phyloP scores from a whole-genome alignment of 2,113 vertebrate genomes.

The Oreochromis niloticus region DNA sequence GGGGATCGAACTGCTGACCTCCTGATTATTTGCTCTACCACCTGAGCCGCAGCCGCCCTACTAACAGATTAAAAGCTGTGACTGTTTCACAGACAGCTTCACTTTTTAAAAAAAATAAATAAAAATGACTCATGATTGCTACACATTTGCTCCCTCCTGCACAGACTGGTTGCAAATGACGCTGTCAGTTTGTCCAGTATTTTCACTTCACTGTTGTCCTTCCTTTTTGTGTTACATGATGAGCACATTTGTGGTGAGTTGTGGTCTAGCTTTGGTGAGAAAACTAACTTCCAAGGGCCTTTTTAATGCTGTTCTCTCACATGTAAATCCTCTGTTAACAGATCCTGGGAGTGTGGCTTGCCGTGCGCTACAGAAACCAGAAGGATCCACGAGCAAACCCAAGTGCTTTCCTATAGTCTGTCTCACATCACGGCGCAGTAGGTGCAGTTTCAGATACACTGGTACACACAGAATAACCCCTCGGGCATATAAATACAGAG shows the following conservation, averaged over 20 bases:
- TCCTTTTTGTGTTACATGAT: not conserved
- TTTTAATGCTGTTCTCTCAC: not conserved
- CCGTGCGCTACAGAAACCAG: constrained; percentile 90
- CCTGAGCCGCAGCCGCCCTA: not conserved
- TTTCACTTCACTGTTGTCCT: not conserved
- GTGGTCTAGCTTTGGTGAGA: not conserved
- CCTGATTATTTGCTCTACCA: not conserved
- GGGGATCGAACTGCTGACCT: fast-evolving
- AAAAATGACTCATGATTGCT: not conserved
- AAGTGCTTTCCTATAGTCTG: constrained; percentile 87
- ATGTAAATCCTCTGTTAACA: constrained; percentile 32
- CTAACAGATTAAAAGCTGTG: not conserved
- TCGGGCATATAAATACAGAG: not conserved
- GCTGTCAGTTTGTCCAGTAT: not conserved
- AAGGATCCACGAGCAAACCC: constrained; percentile 91
- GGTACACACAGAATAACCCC: constrained; percentile 37
- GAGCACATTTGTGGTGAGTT: not conserved
- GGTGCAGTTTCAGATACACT: constrained; percentile 27
- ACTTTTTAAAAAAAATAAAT: too few species aligned
- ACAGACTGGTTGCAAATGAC: not conserved
- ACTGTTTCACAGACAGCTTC: not conserved
- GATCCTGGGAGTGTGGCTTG: constrained; percentile 92
- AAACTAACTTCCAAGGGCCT: not conserved
- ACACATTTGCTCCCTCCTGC: not conserved
- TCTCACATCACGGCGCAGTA: not conserved